phyloP scores from a whole-genome alignment of 1,140 invertebrate species.

The Acromyrmex echinatior region DNA sequence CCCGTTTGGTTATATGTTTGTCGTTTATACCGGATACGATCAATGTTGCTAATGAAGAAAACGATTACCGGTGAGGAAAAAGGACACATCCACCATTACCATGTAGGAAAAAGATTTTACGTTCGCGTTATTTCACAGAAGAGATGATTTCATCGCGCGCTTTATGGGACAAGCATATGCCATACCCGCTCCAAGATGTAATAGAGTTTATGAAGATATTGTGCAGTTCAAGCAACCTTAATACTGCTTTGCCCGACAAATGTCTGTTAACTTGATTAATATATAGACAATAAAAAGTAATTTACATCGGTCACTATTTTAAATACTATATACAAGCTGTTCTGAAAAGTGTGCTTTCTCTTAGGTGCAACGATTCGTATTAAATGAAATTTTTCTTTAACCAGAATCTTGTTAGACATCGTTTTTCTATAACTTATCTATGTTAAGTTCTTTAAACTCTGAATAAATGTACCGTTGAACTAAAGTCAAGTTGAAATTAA shows the following conservation, averaged over 20 bases:
- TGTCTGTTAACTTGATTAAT: constrained; percentile 15
- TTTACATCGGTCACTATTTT: constrained; percentile 9
- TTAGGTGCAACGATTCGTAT: not conserved
- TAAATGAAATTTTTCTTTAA: not conserved
- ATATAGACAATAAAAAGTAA: not conserved
- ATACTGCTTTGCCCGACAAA: constrained; percentile 12
- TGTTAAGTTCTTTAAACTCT: not conserved
- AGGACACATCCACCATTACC: not conserved
- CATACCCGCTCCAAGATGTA: not conserved
- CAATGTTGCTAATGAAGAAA: constrained; percentile 53
- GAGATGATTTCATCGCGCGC: constrained; percentile 41
- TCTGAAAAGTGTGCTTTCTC: not conserved
- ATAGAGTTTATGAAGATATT: constrained; percentile 36
- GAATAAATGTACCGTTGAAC: not conserved
- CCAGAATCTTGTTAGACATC: too few relatives aligned
- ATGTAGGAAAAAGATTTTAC: constrained; percentile 19
- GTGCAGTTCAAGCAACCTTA: constrained; percentile 30
- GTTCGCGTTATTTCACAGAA: constrained; percentile 31
- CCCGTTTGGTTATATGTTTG: constrained; percentile 31
- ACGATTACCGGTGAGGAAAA: constrained; percentile 38
- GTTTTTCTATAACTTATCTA: not conserved
- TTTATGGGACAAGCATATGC: constrained; percentile 9
- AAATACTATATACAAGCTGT: not conserved
- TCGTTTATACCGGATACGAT: constrained; percentile 15
- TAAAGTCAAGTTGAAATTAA: constrained; percentile 18